phyloP scores from a whole-genome alignment of 2,888 invertebrate genomes.

The Rapana venosa region DNA sequence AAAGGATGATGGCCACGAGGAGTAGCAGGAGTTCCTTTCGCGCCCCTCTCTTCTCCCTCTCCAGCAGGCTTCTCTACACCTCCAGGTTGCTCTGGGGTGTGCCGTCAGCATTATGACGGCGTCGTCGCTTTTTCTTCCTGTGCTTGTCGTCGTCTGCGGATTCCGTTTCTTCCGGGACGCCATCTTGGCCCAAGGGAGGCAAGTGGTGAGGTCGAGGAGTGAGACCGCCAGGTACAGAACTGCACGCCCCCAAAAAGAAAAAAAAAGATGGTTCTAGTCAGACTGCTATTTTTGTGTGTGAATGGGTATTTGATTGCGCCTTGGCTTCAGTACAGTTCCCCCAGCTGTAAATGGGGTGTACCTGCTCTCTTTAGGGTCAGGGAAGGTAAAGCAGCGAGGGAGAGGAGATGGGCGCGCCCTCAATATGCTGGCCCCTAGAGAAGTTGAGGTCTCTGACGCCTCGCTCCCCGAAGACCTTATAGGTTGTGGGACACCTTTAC shows the following conservation, averaged over 20 bases:
- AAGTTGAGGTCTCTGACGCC: no score
- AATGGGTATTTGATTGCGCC: neutral
- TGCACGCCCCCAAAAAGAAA: neutral
- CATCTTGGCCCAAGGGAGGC: slow-evolving; percentile 19
- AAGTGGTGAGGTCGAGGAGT: slow-evolving; percentile 21
- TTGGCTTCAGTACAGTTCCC: no score
- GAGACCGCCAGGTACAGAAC: neutral
- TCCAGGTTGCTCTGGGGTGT: neutral
- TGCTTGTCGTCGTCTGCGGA: neutral
- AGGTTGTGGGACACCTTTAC: no score
- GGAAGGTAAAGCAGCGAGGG: no score
- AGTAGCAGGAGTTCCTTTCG: no score
- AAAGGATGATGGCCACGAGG: no score
- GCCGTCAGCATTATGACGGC: neutral
- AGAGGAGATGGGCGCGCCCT: no score
- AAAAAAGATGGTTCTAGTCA: neutral
- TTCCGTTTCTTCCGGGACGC: neutral
- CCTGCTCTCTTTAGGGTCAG: no score
- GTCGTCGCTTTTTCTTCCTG: neutral
- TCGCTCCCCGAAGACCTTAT: no score
- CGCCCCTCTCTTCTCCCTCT: neutral
- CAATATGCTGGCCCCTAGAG: no score
- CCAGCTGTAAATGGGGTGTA: no score
- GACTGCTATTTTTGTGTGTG: no score
- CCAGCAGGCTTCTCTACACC: neutral